A percentile compares a stretch with the other conserved stretches of the same genome.
phyloP scores from a whole-genome alignment of 2,797 vertebrate genomes.

The Leuciscus waleckii region DNA sequence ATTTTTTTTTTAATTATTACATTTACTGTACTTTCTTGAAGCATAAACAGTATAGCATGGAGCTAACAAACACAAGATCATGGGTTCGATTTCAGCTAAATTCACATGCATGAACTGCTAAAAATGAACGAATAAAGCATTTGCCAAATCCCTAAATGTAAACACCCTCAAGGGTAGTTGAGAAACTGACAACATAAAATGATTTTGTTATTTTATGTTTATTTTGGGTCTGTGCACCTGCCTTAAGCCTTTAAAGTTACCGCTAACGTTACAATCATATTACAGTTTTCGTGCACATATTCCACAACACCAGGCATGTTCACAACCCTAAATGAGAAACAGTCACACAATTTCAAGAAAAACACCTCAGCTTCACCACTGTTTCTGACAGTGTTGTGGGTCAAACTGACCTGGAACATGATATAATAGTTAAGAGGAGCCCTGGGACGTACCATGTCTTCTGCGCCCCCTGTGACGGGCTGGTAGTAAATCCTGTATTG shows the following conservation, averaged over 20 bases:
- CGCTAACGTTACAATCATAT: not conserved
- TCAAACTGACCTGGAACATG: not conserved
- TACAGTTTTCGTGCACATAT: not conserved
- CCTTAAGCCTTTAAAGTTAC: not conserved
- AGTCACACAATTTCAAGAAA: not conserved
- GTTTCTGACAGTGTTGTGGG: too few relatives aligned
- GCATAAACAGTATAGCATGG: not conserved
- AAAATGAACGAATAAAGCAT: not conserved
- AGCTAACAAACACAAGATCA: not conserved
- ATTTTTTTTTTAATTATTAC: too few relatives aligned
- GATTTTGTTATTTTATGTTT: not conserved
- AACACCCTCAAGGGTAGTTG: not conserved
- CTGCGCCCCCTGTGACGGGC: conserved; percentile 83
- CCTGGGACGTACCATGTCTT: conserved; percentile 84
- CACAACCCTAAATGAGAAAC: not conserved
- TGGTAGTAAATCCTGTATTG: conserved; percentile 91
- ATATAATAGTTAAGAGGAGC: not conserved
- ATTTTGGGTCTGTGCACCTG: not conserved
- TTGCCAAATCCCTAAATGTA: not conserved
- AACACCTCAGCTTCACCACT: not conserved
- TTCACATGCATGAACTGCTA: not conserved
- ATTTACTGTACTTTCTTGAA: not conserved
- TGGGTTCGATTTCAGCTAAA: not conserved
- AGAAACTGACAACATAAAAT: not conserved
- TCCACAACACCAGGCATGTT: not conserved